Conservation (phyloP, 2,113 vertebrate genomes). For the Mustelus asterias region DNA sequence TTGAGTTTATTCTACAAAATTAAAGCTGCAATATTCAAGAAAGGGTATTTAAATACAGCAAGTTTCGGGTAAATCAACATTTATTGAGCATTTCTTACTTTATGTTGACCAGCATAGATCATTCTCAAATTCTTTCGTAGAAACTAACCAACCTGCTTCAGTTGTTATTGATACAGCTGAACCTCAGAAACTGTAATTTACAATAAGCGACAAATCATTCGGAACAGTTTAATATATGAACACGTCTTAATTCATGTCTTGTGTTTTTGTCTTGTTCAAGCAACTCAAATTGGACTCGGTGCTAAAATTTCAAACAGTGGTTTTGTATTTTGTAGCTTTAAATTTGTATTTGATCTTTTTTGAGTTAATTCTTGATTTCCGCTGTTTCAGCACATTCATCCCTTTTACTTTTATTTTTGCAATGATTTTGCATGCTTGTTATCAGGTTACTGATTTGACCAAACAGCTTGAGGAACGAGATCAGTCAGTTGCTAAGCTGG, state of each 20-base stretch:
- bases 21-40: constrained; percentile 7
- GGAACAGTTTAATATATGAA: neutral
- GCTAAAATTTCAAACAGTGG: neutral
- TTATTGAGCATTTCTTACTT: neutral
- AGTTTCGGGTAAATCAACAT: neutral
- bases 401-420: constrained; percentile 30
- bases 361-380: constrained; percentile 2
- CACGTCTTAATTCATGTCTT: neutral
- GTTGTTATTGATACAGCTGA: neutral
- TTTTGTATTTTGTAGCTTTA: constrained; percentile 27
- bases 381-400: constrained; percentile 43
- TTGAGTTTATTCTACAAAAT: neutral
- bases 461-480: constrained; percentile 68
- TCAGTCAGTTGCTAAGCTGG: constrained; percentile 65
- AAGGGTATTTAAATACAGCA: neutral
- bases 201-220: neutral
- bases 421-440: constrained; percentile 32
- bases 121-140: neutral
- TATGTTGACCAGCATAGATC: neutral
- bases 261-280: neutral
- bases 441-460: constrained; percentile 70
- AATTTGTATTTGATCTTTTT: neutral
- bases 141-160: neutral
- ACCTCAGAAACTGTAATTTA: neutral
- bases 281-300: neutral